Evolutionary conservation across 2,797 vertebrate species (phyloP), one percentile per base, ranked within the genome.

Genomic region (Anas acuta): DNA sequence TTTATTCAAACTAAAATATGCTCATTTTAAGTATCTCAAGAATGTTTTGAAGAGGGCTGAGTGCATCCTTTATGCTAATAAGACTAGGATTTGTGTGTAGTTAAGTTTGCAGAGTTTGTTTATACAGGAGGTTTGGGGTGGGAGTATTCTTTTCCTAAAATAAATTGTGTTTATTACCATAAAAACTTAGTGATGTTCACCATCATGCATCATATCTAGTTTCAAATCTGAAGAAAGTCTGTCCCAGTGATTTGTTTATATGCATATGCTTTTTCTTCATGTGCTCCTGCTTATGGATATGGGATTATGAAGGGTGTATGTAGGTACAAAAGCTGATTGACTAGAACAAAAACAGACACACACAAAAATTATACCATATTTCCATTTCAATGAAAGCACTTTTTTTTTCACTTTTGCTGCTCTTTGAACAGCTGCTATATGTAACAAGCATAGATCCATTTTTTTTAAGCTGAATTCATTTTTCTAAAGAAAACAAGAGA

Each of bases 391-490:
- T 75, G 32, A 53, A 84, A 76, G 9, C 37, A 47, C 25, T 43
- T 61, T 65, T 35, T 35, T n/a, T 26, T 28, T 4, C 12, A 65
- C n/a, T 75, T 90, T 58, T 72, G 58, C 47, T 80, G 43, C 22
- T 76, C 41, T 87, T 74, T 80, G 54, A 87, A 84, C 22, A 90
- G 69, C 30, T 87, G 47, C 37, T 90, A 30, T 58, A 58, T 33
- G 32, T 72, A 87, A 87, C 41, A 76, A 56, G 49, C n/a, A 84
- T n/a, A 76, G 53, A 84, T 84, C 60, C 37, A 67, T 72, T 84
- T 79, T 84, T 84, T 84, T 67, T 76, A 72, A 70, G 41, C 53
- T 80, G 74, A 87, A 87, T 76, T 84, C 30, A 72, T 75, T 90
- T 87, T 84, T 72, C 47, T 87, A 70, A 76, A 67, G 78, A 80